Conservation (phyloP, 2,797 vertebrate genomes). For the Peromyscus aztecus region DNA sequence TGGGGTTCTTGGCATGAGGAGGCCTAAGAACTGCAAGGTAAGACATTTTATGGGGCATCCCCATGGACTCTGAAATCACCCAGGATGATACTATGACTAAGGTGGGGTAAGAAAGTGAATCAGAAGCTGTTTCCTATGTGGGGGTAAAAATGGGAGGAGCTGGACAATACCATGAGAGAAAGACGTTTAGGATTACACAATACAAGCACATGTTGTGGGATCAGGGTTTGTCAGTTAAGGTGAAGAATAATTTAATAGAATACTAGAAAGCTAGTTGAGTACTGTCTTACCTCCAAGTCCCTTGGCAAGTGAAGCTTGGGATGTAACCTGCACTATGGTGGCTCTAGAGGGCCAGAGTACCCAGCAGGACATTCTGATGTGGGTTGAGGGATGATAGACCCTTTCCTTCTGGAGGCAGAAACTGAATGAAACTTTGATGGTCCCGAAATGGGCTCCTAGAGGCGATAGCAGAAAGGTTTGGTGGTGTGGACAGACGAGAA, state of each 20-base stretch:
- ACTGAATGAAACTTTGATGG: neutral
- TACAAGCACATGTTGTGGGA: neutral
- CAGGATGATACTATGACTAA: neutral
- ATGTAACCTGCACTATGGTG: neutral
- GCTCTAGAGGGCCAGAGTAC: neutral
- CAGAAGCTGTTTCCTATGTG: constrained; percentile 7
- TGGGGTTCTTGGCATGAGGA: constrained; percentile 36
- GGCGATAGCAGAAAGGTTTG: neutral
- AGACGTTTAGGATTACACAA: neutral
- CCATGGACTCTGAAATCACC: neutral
- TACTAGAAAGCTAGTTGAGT: neutral
- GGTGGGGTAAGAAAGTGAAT: constrained; percentile 41
- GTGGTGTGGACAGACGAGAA: neutral
- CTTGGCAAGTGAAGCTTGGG: neutral
- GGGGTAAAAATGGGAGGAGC: constrained; percentile 37
- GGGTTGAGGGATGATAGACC: neutral
- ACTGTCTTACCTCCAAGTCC: neutral
- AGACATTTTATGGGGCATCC: neutral
- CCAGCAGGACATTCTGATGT: neutral
- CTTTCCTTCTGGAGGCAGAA: constrained; percentile 17
- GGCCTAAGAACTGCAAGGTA: neutral
- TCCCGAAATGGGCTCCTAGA: neutral
- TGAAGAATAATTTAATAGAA: neutral
- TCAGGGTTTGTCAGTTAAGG: neutral
- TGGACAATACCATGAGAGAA: constrained; percentile 23